Conservation (phyloP, 23 tunicate genomes). For the Styela plicata region DNA sequence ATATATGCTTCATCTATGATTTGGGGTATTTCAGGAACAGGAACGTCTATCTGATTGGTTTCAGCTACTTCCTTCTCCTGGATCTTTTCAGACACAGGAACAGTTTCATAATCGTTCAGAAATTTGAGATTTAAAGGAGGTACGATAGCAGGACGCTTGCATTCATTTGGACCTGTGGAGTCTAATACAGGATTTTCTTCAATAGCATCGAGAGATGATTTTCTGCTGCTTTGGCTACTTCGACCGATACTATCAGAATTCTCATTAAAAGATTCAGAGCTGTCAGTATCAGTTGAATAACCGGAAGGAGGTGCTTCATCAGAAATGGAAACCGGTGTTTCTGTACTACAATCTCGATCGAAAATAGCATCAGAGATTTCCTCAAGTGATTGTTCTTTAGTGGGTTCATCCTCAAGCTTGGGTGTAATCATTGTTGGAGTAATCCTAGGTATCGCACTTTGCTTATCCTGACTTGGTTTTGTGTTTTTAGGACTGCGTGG, state of each 20-base stretch:
- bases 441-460: neutral
- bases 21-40: too few relatives aligned
- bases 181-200: too few relatives aligned
- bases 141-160: too few relatives aligned
- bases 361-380: neutral
- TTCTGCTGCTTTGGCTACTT: too few relatives aligned
- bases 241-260: neutral
- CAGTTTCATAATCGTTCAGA: conserved; percentile 1
- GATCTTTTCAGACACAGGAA: neutral
- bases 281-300: neutral
- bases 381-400: neutral
- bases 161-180: too few relatives aligned
- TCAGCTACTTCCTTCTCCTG: neutral
- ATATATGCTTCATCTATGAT: neutral
- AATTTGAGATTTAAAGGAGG: conserved; percentile 7
- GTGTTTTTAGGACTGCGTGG: neutral
- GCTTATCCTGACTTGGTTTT: neutral
- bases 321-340: neutral
- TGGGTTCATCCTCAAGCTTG: neutral
- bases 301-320: conserved; percentile 5
- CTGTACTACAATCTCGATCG: neutral
- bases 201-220: too few relatives aligned
- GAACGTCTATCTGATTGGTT: neutral
- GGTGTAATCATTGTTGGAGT: neutral
- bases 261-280: neutral